Percentiles rank a stretch among this genome's conserved stretches.
Evolutionary conservation across 2,113 vertebrate genomes (phyloP).

Genomic region (Apteryx owenii): DNA sequence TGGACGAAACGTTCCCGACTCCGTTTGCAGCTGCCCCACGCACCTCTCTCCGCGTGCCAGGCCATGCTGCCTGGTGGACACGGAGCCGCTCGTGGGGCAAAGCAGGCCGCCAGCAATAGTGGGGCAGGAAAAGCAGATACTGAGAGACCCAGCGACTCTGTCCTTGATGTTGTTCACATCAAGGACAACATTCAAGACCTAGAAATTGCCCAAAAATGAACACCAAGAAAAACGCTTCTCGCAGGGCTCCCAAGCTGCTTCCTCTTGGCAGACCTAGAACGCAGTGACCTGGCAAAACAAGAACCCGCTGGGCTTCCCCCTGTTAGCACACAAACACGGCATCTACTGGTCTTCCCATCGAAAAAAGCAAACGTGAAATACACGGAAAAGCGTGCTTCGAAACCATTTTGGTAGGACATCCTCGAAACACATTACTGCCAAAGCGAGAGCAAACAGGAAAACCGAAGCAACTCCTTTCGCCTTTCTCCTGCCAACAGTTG

Average conservation of each 20-base stretch:
- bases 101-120: too few species aligned
- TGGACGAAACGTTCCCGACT: neutral
- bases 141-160: neutral
- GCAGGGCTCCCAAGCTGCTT: neutral
- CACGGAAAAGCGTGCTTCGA: neutral
- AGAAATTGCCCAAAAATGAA: neutral
- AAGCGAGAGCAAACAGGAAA: neutral
- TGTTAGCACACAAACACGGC: neutral
- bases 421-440: neutral
- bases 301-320: neutral
- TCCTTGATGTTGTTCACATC: neutral
- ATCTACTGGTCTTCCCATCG: neutral
- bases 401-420: neutral
- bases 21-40: too few species aligned
- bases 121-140: too few species aligned
- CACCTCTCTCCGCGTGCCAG: too few species aligned
- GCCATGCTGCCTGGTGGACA: neutral
- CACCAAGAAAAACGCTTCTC: neutral
- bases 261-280: rapidly evolving
- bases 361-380: neutral
- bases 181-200: neutral
- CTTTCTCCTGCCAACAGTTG: neutral
- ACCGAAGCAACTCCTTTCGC: neutral
- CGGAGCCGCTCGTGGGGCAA: too few species aligned
- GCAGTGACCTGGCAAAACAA: neutral